Base-by-base conservation (phyloP, 2,888 invertebrate species). In the Amphipyra tragopoginis region DNA sequence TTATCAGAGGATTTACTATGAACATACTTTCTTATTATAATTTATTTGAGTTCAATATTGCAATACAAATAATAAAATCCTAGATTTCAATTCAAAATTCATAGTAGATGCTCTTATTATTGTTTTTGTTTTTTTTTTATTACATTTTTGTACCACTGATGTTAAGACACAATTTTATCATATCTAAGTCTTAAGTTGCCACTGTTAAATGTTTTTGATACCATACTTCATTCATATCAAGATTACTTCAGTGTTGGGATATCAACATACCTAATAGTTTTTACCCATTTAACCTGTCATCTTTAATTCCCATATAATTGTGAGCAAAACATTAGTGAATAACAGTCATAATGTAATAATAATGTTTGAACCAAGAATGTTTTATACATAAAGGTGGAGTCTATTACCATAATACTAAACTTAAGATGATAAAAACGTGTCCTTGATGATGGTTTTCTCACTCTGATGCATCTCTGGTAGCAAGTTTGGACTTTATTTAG, bases 21-120 rank as follows among this genome's bases (percentile, higher is more conserved):
- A 76, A 76, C 60, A 59, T 50, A 51, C 43, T n/a, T 43, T 40
- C 40, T 38, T 38, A 13, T 9, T 11, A 53, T 40, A 8, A 5
- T 36, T 36, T 10, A 36, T 36, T 36, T 10, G 10, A 36, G 11
- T 36, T 36, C 10, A n/a, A n/a, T n/a, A n/a, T n/a, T n/a, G n/a
- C 10, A 36, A 7, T 11, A 9, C 8, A 10, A 36, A 33, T 33
- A 4, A 33, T 29, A 0, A 29, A 29, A 29, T 29, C 29, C 29
- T 29, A 29, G 29, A 5, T 4, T 29, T 39, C 6, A 13, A 47
- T 47, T 56, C n/a, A 7, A 40, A 43, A 15, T 74, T 77, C 52
- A 77, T 61, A 39, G 75, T 50, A 42, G 59, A 68, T 58, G 10
- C 40, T 56, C 29, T 47, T 29, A 11, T 44, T 50, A 14, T 15